Conservation (phyloP, 2,888 invertebrate species). For the Calliphora vomitoria region DNA sequence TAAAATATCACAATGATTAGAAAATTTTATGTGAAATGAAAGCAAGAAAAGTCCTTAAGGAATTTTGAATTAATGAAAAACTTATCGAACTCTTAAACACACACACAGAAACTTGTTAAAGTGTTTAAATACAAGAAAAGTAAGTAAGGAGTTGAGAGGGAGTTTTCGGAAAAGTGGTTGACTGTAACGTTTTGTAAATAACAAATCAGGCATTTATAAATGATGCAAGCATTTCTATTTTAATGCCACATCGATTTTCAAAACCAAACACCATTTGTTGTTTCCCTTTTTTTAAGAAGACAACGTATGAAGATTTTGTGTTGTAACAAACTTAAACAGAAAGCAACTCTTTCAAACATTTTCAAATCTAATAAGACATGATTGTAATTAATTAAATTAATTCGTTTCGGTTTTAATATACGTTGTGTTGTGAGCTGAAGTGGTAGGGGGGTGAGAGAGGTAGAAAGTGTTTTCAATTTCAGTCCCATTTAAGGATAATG, state of each 20-base stretch:
- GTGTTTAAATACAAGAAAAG: slow-evolving; percentile 37
- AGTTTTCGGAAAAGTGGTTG: slow-evolving; percentile 2
- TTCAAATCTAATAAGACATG: slow-evolving; percentile 84
- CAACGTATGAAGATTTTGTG: slow-evolving; percentile 1
- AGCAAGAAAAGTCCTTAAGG: slow-evolving; percentile 68
- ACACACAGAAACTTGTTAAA: not conserved
- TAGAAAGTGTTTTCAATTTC: too few species aligned
- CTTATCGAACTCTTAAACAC: slow-evolving; percentile 71
- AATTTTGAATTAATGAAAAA: slow-evolving; percentile 53
- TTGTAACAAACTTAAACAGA: too few species aligned
- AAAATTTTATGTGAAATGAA: slow-evolving; percentile 36
- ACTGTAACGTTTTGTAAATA: slow-evolving; percentile 82
- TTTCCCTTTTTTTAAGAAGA: slow-evolving; percentile 17
- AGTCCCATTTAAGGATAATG: slow-evolving; percentile 70
- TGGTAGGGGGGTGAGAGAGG: not conserved
- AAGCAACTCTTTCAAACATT: slow-evolving; percentile 62
- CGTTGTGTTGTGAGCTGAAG: slow-evolving; percentile 78
- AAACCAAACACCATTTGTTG: slow-evolving; percentile 68
- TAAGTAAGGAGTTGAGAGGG: slow-evolving; percentile 18
- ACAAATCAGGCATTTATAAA: slow-evolving; percentile 84
- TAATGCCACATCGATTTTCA: slow-evolving; percentile 62
- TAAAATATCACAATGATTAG: slow-evolving; percentile 54
- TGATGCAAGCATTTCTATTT: slow-evolving; percentile 81
- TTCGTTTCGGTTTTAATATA: slow-evolving; percentile 85
- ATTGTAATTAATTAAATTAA: slow-evolving; percentile 85